phyloP scores from a whole-genome alignment of 2,888 invertebrate genomes.

The Tortricodes alternella region DNA sequence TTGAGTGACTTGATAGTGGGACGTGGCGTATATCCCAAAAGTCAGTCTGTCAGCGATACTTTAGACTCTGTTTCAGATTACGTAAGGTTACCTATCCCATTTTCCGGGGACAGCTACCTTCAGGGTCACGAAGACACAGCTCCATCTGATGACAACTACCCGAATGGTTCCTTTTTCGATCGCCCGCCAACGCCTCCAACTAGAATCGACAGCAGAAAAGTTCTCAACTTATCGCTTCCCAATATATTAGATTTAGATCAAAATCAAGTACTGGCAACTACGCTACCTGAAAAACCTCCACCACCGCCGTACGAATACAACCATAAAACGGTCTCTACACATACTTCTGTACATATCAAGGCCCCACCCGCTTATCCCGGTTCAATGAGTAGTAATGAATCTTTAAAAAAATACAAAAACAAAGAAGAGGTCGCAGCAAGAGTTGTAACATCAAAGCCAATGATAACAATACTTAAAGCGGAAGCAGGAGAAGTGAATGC shows the following conservation, averaged over 20 bases:
- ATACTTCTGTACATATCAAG: conserved; percentile 61
- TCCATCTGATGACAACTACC: conserved; percentile 81
- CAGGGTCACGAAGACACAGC: conserved; percentile 84
- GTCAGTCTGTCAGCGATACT: conserved; percentile 91
- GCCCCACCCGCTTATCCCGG: conserved; percentile 88
- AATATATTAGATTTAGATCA: conserved; percentile 71
- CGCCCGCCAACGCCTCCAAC: conserved; percentile 87
- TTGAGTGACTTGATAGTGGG: conserved; percentile 92
- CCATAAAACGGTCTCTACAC: conserved; percentile 80
- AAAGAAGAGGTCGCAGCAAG: conserved; percentile 88
- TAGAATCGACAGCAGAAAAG: conserved; percentile 85
- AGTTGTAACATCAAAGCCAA: conserved; percentile 89
- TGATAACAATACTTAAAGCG: conserved; percentile 89
- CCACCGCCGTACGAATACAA: conserved; percentile 88
- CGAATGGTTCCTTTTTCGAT: conserved; percentile 76
- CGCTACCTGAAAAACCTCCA: conserved; percentile 72
- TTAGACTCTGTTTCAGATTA: conserved; percentile 95
- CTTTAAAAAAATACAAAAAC: conserved; percentile 52
- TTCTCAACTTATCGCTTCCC: conserved; percentile 70
- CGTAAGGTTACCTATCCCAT: conserved; percentile 87
- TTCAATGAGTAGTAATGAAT: conserved; percentile 39
- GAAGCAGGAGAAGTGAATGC: conserved; percentile 87
- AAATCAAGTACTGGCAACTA: conserved; percentile 45
- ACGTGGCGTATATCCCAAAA: conserved; percentile 87
- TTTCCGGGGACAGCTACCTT: conserved; percentile 82